Conservation (phyloP, 2,888 invertebrate genomes). For the Gibbula magus region DNA sequence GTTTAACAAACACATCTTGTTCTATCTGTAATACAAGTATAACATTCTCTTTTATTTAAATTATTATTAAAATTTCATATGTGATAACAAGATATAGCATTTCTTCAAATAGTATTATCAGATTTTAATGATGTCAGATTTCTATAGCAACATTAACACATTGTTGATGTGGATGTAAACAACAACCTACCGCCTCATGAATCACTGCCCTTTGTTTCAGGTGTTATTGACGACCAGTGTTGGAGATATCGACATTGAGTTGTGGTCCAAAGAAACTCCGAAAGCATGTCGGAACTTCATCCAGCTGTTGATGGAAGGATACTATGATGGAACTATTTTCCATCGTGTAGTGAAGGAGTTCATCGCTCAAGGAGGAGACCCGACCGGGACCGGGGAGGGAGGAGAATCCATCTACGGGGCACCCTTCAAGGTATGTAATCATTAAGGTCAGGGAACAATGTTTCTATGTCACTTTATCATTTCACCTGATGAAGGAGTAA, state of each 20-base stretch:
- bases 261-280: conserved; percentile 98
- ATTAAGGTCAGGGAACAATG: no score
- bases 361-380: conserved; percentile 98
- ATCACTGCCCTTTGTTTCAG: conserved; percentile 80
- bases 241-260: conserved; percentile 97
- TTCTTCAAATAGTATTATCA: no score
- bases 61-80: no score
- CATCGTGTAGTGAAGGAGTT: conserved; percentile 95
- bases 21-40: no score
- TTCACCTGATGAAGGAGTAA: no score
- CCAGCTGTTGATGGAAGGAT: conserved; percentile 96
- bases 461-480: no score
- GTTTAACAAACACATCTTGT: no score
- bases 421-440: conserved; percentile 86
- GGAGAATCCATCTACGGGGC: conserved; percentile 97
- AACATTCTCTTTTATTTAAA: no score
- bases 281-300: conserved; percentile 95
- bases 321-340: conserved; percentile 91
- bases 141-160: neutral
- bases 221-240: conserved; percentile 92
- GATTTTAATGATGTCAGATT: neutral
- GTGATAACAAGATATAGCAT: no score
- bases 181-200: no score
- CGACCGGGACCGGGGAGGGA: conserved; percentile 94
- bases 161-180: neutral